These are phyloP conservation scores for Glossophaga mutica DNA, from an alignment of 2,797 vertebrate species.

Conservation along the genomic window DNA sequence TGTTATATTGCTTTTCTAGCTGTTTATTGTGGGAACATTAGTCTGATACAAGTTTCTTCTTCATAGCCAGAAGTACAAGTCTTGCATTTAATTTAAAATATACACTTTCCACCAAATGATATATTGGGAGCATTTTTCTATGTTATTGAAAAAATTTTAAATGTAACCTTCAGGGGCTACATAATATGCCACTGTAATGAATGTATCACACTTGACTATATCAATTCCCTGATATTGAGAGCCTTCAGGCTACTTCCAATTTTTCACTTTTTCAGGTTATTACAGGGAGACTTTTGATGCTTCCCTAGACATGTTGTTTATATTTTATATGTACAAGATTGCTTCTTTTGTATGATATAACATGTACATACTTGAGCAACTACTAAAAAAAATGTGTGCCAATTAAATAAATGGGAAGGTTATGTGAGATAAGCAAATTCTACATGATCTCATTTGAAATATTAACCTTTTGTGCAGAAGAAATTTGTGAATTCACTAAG, in stretches of 20 bases:
- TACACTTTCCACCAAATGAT: conserved; percentile 23
- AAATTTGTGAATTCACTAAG: conserved; percentile 3
- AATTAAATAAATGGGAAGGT: conserved; percentile 47
- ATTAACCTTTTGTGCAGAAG: conserved; percentile 38
- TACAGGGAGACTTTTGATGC: conserved; percentile 22
- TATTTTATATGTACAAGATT: conserved; percentile 44
- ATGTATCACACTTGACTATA: neutral
- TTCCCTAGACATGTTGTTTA: conserved; percentile 35
- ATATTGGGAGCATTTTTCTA: conserved; percentile 36
- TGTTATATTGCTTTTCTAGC: neutral
- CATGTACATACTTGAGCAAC: conserved; percentile 28
- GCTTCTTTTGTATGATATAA: conserved; percentile 22
- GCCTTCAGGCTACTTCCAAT: conserved; percentile 9
- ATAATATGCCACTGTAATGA: conserved; percentile 5
- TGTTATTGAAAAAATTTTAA: conserved; percentile 20
- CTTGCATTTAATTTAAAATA: conserved; percentile 42
- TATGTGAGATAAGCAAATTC: conserved; percentile 47
- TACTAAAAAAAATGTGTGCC: conserved; percentile 26
- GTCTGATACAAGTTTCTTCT: neutral
- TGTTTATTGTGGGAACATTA: neutral
- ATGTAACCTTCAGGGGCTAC: neutral
- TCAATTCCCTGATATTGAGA: neutral
- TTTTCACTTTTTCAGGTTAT: conserved; percentile 46
- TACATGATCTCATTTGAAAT: conserved; percentile 2
- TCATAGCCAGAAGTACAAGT: conserved; percentile 22